These are phyloP conservation scores for Macropis europaea DNA, from an alignment of 2,888 invertebrate species.

Conservation along the genomic window DNA sequence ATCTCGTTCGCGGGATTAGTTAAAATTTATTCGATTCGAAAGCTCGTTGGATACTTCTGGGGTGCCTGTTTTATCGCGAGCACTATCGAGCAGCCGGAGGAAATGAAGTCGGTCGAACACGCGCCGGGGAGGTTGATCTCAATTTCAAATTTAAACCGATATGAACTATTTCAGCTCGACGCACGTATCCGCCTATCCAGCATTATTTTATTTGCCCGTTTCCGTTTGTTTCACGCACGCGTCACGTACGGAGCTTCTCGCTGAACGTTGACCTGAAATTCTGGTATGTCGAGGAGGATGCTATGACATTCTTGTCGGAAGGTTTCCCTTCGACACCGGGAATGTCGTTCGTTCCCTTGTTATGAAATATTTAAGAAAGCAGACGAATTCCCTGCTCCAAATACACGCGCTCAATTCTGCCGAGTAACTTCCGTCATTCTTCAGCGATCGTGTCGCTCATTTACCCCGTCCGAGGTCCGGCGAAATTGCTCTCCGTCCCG, in stretches of 20 bases:
- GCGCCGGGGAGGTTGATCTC: background rate
- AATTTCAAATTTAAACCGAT: background rate
- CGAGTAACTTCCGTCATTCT: background rate
- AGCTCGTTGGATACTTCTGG: background rate
- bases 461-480: no score
- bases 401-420: background rate
- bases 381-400: background rate
- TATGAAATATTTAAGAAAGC: conserved; percentile 27
- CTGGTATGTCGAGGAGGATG: background rate
- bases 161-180: background rate
- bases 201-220: background rate
- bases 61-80: background rate
- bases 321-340: background rate
- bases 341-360: background rate
- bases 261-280: conserved; percentile 2
- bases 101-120: background rate
- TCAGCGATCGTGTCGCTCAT: no score
- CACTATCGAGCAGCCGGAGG: background rate
- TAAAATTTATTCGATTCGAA: conserved; percentile 39
- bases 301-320: conserved; percentile 13
- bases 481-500: no score
- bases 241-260: background rate
- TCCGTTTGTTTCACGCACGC: background rate
- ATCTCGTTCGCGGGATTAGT: conserved; percentile 19
- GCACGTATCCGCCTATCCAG: no score